Evolutionary conservation across 2,113 vertebrate species (phyloP).

Genomic region (Chaetodon trifascialis): DNA sequence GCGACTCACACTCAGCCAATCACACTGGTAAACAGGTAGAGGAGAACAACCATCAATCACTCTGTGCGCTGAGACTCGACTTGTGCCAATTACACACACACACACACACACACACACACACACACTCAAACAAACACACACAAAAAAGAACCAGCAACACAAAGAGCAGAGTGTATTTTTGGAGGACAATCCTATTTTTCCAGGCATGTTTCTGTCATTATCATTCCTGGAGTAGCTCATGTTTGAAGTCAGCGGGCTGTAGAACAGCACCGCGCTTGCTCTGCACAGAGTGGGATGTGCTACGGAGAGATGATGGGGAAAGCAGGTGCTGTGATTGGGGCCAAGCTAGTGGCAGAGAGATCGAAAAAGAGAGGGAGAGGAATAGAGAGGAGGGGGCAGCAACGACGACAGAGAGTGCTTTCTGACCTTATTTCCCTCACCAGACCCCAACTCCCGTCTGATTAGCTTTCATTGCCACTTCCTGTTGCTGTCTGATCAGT

Average conservation of each 20-base stretch:
- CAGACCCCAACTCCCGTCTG: slow-evolving; percentile 38
- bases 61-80: not conserved
- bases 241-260: slow-evolving; percentile 83
- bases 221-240: slow-evolving; percentile 87
- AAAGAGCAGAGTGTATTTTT: slow-evolving; percentile 76
- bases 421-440: slow-evolving; percentile 53
- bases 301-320: slow-evolving; percentile 77
- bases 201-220: slow-evolving; percentile 88
- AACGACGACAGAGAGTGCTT: slow-evolving; percentile 12
- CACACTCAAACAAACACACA: not conserved
- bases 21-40: slow-evolving; percentile 64
- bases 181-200: slow-evolving; percentile 78
- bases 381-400: slow-evolving; percentile 26
- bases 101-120: slow-evolving; percentile 9
- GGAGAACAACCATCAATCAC: slow-evolving; percentile 70
- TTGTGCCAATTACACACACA: slow-evolving; percentile 32
- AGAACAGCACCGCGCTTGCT: slow-evolving; percentile 78
- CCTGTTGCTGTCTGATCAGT: slow-evolving; percentile 47
- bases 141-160: slow-evolving; percentile 43
- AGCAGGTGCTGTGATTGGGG: slow-evolving; percentile 78
- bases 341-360: slow-evolving; percentile 48
- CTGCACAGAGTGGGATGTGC: slow-evolving; percentile 67
- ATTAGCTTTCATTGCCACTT: slow-evolving; percentile 61
- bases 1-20: slow-evolving; percentile 31
- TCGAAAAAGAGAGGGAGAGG: slow-evolving; percentile 32